Conservation (phyloP, 2,888 invertebrate species). For the Hecatera dysodea region DNA sequence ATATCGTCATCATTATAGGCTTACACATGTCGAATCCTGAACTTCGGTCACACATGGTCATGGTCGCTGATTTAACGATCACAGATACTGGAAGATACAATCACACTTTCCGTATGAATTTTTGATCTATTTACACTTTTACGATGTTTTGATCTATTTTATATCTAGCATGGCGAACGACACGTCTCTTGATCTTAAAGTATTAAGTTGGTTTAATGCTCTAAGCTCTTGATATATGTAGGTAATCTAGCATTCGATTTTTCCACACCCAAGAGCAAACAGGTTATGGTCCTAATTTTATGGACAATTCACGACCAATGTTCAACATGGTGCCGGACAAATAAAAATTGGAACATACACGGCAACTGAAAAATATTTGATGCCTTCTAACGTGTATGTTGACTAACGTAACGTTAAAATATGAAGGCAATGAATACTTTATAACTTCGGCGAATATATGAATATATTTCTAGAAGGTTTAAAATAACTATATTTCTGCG, state of each 20-base stretch:
- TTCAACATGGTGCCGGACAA: not conserved
- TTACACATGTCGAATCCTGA: not conserved
- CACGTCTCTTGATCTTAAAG: not conserved
- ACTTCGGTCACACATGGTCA: not conserved
- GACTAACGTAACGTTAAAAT: no score
- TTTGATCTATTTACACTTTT: conserved; percentile 8
- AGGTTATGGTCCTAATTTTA: conserved; percentile 9
- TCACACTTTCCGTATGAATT: conserved; percentile 5
- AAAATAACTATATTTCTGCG: not conserved
- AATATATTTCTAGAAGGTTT: not conserved
- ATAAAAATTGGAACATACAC: not conserved
- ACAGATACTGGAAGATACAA: not conserved
- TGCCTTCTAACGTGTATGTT: no score
- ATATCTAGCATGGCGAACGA: no score
- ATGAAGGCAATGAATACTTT: no score
- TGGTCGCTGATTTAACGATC: not conserved
- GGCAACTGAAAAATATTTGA: not conserved
- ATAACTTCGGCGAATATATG: no score
- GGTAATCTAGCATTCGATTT: not conserved
- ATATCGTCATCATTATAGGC: not conserved
- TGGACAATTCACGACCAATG: conserved; percentile 5
- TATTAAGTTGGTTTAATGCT: no score
- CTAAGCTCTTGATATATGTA: no score
- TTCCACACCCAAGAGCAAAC: not conserved
- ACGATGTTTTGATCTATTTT: no score